phyloP scores from a whole-genome alignment of 2,888 invertebrate species.

The Xanthia icteritia region DNA sequence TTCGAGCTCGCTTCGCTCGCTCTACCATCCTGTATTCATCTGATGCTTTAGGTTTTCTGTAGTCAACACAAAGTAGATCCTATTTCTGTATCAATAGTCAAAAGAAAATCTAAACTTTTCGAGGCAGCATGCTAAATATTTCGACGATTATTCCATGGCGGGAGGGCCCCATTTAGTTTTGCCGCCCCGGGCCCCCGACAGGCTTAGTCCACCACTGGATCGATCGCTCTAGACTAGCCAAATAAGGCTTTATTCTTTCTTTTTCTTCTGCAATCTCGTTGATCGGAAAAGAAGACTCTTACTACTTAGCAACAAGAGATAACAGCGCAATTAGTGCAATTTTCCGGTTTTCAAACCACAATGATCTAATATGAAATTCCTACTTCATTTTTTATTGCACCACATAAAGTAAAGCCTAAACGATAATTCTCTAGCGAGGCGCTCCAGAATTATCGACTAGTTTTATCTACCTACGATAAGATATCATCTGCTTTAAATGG shows the following conservation, averaged over 20 bases:
- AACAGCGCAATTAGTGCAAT: background rate
- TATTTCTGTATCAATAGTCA: no score
- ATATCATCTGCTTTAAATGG: background rate
- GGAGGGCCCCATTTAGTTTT: no score
- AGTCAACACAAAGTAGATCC: no score
- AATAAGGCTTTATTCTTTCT: background rate
- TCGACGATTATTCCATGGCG: no score
- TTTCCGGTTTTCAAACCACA: background rate
- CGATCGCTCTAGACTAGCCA: background rate
- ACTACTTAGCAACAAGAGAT: background rate
- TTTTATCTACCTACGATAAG: background rate
- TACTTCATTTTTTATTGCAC: background rate
- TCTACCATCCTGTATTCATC: no score
- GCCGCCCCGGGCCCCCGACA: no score
- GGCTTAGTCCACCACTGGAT: background rate
- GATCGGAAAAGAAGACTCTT: background rate
- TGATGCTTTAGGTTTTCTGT: no score
- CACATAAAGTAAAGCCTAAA: background rate
- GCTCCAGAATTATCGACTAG: background rate
- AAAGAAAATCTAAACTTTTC: no score
- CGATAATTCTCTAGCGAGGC: no score
- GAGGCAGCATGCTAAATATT: no score
- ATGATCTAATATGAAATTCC: slow-evolving; percentile 2
- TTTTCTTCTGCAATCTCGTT: background rate
- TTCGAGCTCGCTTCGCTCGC: no score